Evolutionary conservation across 2,797 vertebrate species (phyloP).

Genomic region (Xyrichtys novacula): DNA sequence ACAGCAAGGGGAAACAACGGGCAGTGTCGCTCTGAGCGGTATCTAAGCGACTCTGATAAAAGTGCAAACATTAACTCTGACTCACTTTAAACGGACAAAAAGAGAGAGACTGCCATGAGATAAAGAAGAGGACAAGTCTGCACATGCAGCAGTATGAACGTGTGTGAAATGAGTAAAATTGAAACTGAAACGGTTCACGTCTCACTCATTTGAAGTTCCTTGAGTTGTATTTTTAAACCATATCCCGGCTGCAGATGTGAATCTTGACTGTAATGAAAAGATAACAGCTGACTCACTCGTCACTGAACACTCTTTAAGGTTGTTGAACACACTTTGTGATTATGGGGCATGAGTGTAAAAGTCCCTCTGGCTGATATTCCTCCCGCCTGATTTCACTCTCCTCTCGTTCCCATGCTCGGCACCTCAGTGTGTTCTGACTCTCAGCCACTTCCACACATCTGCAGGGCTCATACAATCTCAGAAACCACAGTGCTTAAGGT

Average conservation of each 20-base stretch:
- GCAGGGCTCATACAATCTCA: constrained; percentile 16
- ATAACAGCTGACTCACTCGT: not conserved
- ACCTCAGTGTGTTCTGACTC: constrained; percentile 2
- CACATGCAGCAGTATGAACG: not conserved
- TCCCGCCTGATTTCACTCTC: not conserved
- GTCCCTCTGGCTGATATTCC: not conserved
- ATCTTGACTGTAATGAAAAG: not conserved
- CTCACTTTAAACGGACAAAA: not conserved
- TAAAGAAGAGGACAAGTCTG: not conserved
- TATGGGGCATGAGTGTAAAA: not conserved
- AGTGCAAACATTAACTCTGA: not conserved
- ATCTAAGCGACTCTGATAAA: not conserved
- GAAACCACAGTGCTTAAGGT: constrained; percentile 1
- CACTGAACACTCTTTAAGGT: constrained; percentile 1
- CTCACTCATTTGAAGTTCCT: not conserved
- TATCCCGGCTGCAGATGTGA: not conserved
- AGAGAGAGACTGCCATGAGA: not conserved
- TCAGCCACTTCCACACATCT: constrained; percentile 41
- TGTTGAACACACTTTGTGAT: not conserved
- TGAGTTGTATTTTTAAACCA: not conserved
- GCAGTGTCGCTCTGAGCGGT: too few relatives aligned
- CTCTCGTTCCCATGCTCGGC: constrained; percentile 5
- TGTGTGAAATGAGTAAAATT: not conserved
- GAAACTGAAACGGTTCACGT: not conserved
- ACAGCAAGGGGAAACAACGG: too few relatives aligned